Percentiles rank a stretch among this genome's conserved stretches.
phyloP scores from a whole-genome alignment of 2,113 vertebrate genomes.

The Pseudorhombus dupliciocellatus region DNA sequence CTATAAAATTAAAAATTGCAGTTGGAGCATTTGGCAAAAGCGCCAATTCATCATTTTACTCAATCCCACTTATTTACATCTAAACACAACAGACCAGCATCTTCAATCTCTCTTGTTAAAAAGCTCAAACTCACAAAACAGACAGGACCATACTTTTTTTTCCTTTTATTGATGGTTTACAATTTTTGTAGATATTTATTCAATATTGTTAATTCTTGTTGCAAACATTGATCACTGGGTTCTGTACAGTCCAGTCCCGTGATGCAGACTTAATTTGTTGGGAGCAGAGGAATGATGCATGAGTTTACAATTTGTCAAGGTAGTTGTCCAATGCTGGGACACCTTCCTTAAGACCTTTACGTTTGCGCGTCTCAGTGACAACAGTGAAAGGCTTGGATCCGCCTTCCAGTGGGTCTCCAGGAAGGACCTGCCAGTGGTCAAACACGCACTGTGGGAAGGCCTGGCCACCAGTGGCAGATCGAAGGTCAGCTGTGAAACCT shows the following conservation, averaged over 20 bases:
- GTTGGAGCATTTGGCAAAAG: too few species aligned
- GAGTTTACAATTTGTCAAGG: constrained; percentile 91
- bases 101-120: neutral
- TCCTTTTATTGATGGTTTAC: constrained; percentile 78
- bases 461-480: constrained; percentile 93
- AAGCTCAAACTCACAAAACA: neutral
- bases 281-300: constrained; percentile 50
- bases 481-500: constrained; percentile 95
- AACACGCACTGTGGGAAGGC: constrained; percentile 98
- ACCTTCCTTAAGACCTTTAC: constrained; percentile 95
- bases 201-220: constrained; percentile 70
- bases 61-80: too few species aligned
- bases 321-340: constrained; percentile 93
- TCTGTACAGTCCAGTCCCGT: constrained; percentile 79
- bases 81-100: too few species aligned
- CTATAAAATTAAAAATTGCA: too few species aligned
- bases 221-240: constrained; percentile 69
- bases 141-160: constrained; percentile 60
- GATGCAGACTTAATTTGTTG: constrained; percentile 42
- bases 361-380: constrained; percentile 89
- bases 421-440: constrained; percentile 95
- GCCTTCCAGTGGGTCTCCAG: constrained; percentile 86
- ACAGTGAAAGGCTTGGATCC: constrained; percentile 82
- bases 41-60: too few species aligned
- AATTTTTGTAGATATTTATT: constrained; percentile 71